A percentile compares a stretch with the other conserved stretches of the same genome.
Conservation (phyloP, 2,113 vertebrate species). For the Nesoenas mayeri region DNA sequence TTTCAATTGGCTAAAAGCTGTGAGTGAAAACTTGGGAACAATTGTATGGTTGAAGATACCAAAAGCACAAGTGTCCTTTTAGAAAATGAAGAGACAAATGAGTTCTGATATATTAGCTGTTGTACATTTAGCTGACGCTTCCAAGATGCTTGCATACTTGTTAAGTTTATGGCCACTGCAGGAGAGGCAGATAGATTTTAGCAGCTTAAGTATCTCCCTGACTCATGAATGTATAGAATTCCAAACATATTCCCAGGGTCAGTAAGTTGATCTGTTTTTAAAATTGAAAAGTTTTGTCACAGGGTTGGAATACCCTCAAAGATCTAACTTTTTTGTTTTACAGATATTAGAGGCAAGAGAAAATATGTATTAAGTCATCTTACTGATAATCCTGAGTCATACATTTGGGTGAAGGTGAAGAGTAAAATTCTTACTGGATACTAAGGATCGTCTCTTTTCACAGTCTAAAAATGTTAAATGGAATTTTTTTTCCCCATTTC, state of each 20-base stretch:
- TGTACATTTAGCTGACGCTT: background rate
- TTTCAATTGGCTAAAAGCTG: background rate
- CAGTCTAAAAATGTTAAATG: background rate
- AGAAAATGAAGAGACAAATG: background rate
- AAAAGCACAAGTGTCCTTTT: background rate
- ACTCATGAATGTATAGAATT: background rate
- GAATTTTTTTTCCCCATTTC: background rate
- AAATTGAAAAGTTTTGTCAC: background rate
- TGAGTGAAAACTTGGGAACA: background rate
- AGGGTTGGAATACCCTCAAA: background rate
- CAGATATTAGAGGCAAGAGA: background rate
- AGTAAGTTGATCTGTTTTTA: background rate
- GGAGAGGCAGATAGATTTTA: background rate
- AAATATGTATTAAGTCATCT: fast-evolving
- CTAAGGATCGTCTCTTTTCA: background rate
- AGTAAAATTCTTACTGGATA: background rate
- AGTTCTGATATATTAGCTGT: background rate
- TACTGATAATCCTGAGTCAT: background rate
- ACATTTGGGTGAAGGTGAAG: background rate
- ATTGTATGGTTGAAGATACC: background rate
- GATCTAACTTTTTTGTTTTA: background rate
- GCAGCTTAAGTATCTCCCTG: background rate
- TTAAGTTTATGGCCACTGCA: background rate
- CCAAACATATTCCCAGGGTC: background rate
- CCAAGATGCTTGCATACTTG: background rate